These are phyloP conservation scores for Sebastolobus alascanus DNA, from an alignment of 2,797 vertebrate genomes.

Conservation along the genomic window DNA sequence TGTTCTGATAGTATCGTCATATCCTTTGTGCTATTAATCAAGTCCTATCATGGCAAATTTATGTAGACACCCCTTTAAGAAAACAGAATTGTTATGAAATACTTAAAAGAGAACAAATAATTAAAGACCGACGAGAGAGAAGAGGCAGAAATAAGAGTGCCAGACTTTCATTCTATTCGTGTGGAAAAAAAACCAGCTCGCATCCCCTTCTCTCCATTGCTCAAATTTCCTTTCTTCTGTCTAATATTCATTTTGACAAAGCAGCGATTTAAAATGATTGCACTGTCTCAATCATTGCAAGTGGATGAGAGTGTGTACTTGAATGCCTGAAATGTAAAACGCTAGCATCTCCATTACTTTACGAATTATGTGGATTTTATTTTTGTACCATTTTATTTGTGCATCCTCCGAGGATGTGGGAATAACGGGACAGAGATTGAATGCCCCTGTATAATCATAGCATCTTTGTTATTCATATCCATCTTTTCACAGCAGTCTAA, in stretches of 20 bases:
- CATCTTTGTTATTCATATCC: constrained; percentile 70
- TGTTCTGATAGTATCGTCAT: constrained; percentile 44
- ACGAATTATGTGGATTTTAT: constrained; percentile 40
- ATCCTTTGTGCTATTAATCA: constrained; percentile 54
- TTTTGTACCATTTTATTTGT: constrained; percentile 35
- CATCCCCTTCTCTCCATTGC: neutral
- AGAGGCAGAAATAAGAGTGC: constrained; percentile 16
- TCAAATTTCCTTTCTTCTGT: constrained; percentile 24
- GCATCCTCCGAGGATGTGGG: constrained; percentile 27
- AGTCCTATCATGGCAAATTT: constrained; percentile 31
- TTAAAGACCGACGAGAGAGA: constrained; percentile 38
- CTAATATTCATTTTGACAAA: constrained; percentile 44
- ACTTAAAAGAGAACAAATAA: constrained; percentile 40
- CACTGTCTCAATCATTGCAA: constrained; percentile 28
- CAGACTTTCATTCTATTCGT: constrained; percentile 39
- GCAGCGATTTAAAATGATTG: constrained; percentile 34
- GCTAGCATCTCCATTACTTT: constrained; percentile 33
- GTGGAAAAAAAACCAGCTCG: neutral
- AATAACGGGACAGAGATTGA: constrained; percentile 53
- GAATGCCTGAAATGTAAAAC: constrained; percentile 33
- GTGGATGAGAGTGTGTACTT: constrained; percentile 14
- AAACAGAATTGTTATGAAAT: constrained; percentile 37
- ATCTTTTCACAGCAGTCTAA: constrained; percentile 57
- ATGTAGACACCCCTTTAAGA: constrained; percentile 32
- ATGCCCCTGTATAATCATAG: constrained; percentile 39